These are phyloP conservation scores for Melanerpes aurifrons DNA, from an alignment of 2,113 vertebrate species.

Conservation along the genomic window DNA sequence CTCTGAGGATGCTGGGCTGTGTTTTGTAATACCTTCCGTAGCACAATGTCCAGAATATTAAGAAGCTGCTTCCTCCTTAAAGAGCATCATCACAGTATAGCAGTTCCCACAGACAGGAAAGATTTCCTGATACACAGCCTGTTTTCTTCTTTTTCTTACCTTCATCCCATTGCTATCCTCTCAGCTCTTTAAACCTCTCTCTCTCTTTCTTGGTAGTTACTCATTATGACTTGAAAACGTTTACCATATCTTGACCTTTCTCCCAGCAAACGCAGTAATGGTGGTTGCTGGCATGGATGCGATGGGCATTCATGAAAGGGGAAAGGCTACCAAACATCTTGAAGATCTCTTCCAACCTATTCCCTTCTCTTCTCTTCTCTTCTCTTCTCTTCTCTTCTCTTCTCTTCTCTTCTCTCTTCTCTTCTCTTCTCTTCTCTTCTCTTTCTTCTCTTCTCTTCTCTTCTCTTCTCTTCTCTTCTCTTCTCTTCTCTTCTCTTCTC, in stretches of 20 bases:
- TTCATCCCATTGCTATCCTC: neutral
- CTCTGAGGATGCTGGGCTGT: neutral
- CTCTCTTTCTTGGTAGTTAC: neutral
- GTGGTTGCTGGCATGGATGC: neutral
- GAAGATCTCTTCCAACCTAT: too few relatives aligned
- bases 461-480: too few relatives aligned
- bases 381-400: too few relatives aligned
- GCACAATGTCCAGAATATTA: neutral
- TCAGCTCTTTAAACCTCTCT: neutral
- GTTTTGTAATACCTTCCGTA: neutral
- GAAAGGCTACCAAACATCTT: conserved; percentile 14
- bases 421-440: too few relatives aligned
- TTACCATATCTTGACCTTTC: neutral
- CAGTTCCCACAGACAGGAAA: neutral
- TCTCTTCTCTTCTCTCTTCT: too few relatives aligned
- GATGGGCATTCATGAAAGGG: neutral
- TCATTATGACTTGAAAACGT: neutral
- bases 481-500: too few relatives aligned
- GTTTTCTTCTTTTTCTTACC: neutral
- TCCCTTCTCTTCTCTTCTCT: too few relatives aligned
- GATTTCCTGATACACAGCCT: neutral
- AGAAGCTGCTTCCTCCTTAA: neutral
- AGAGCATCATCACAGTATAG: neutral
- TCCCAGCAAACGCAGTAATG: neutral
- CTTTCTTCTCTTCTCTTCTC: too few relatives aligned